Percentiles rank a stretch among this genome's conserved stretches.
phyloP scores from a whole-genome alignment of 1,140 invertebrate species.

The Bombyx mandarina region DNA sequence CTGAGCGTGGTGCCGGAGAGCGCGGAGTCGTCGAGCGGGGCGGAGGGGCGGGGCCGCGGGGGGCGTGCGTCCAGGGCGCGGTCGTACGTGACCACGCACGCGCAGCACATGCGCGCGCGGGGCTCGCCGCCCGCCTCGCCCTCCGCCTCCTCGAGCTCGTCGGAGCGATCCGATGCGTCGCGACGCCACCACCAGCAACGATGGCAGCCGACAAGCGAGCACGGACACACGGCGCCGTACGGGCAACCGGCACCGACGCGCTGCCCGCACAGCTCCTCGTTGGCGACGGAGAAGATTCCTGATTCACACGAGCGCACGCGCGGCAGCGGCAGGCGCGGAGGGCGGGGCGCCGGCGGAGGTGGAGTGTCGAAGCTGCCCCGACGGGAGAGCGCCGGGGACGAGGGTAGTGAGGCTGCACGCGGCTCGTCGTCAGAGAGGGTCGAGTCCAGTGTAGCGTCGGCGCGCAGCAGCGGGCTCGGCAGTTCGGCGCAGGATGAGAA shows the following conservation, averaged over 20 bases:
- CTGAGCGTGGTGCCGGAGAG: conserved; percentile 66
- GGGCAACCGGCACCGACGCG: conserved; percentile 27
- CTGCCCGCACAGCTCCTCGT: conserved; percentile 75
- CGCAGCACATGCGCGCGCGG: conserved; percentile 32
- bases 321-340: conserved; percentile 47
- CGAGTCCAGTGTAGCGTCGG: conserved; percentile 13
- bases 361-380: conserved; percentile 25
- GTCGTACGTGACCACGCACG: conserved; percentile 43
- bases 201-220: conserved; percentile 57
- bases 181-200: conserved; percentile 56
- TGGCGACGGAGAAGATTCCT: conserved; percentile 89
- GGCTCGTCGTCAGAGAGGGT: conserved; percentile 30
- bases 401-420: conserved; percentile 40
- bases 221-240: conserved; percentile 51
- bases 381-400: conserved; percentile 34
- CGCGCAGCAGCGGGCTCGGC: conserved; percentile 68
- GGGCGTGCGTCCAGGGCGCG: conserved; percentile 27
- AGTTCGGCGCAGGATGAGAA: conserved; percentile 80
- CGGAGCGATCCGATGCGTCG: conserved; percentile 13
- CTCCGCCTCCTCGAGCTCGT: conserved; percentile 15
- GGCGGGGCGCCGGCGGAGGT: conserved; percentile 30
- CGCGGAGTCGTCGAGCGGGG: conserved; percentile 23
- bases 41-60: conserved; percentile 4
- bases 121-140: conserved; percentile 11
- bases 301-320: conserved; percentile 87